Base-by-base conservation (phyloP, 1,140 invertebrate species). In the Neodiprion fabricii region DNA sequence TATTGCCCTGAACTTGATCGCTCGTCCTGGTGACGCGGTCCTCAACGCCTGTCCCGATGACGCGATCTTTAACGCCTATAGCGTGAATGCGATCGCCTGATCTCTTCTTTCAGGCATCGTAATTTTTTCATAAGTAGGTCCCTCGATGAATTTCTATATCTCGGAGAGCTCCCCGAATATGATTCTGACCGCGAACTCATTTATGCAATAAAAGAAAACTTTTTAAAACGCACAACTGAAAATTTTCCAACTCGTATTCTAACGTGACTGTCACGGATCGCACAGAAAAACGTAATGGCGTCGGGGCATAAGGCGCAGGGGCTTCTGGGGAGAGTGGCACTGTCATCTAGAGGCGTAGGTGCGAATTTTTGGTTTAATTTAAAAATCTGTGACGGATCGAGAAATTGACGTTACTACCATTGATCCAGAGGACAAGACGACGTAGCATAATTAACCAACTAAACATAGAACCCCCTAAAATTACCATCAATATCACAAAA, bases 401-500 rank as follows among this genome's bases (percentile, higher is more conserved):
- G 66, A 66, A 74, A 74, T 66, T 74, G 72, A 68, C 72, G 72
- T 69, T 69, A 74, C 67, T 74, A 74, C 66, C 72, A 74, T 74
- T 74, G 72, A 48, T 68, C 72, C 4, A 40, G 28, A 40, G 28
- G 28, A 40, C 28, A 40, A 40, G 28, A 40, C 28, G 28, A 40
- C 28, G 28, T 40, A 40, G 28, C 65, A 71, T 40, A 80, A 90
- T 85, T 76, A 90, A 74, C 80, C 89, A 90, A 76, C 75, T 85
- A 79, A 90, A 83, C 69, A 85, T 75, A 71, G 72, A 84, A 0
- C 89, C 89, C 11, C 81, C 83, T 82, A 90, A 79, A 84, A 90
- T 78, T 78, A 87, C 87, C 77, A 89, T 85, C 79, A 89, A 76
- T 85, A 90, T 84, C 87, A 91, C 88, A 70, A 88, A 80, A 77